Base-by-base conservation (phyloP, 2,888 invertebrate genomes). In the Sesamia inferens region DNA sequence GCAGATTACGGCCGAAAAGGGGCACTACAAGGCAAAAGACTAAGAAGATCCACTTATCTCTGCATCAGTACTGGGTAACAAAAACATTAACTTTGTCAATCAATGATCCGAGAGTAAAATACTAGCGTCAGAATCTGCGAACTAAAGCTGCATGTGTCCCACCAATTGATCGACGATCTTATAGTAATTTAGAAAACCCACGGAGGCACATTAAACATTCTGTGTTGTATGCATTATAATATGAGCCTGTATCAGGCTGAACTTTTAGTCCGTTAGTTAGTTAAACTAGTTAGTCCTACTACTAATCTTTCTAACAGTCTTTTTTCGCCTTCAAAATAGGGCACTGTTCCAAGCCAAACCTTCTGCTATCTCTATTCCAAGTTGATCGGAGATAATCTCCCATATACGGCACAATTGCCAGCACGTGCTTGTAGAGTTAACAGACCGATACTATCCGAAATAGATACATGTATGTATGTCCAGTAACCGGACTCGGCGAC, bases 1-100 rank as follows among this genome's bases (percentile, higher is more conserved):
- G 82, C 83, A 89, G 91, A 92, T 93, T 91, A 91, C 88, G 83
- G 76, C 78, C 87, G 82, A 84, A 82, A 77, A 79, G 76, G 87
- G 83, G 87, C 11, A 47, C 19, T 51, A 67, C 24, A 7, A 39
- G 5, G 22, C 58, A 55, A 48, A 19, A 19, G 0, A 68, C 54
- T 22, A 14, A 81, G 79, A 81, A 81, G 82, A 22, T n/a, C 48
- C 16, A 71, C 10, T n/a, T 11, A 54, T 10, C 10, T 54, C 10
- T 54, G 5, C 10, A 54, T 54, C 4, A n/a, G 51, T 51, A 51
- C 0, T 48, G 3, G 51, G 51, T 8, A 51, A 48, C 51, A 51
- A 19, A 51, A 51, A 8, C 8, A 54, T 54, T n/a, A n/a, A 51
- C 19, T 54, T n/a, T 54, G 51, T 5, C n/a, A 54, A n/a, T 10